Evolutionary conservation across 2,888 invertebrate species (phyloP).

Genomic region (Acleris cristana): DNA sequence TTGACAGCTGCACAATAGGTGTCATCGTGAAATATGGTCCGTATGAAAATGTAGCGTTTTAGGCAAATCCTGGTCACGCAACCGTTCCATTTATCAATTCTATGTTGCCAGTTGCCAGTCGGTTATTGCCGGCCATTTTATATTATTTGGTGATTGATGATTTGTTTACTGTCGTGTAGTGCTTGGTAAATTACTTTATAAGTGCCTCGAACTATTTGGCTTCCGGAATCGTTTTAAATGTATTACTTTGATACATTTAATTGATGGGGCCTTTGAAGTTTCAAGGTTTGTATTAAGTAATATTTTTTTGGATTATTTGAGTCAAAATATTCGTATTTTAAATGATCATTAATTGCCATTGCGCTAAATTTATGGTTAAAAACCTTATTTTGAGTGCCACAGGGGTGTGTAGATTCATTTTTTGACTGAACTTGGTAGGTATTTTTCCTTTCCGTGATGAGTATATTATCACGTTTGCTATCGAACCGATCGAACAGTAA

Average conservation of each 20-base stretch:
- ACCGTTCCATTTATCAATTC: slow-evolving; percentile 28
- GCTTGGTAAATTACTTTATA: background rate
- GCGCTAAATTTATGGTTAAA: too few relatives aligned
- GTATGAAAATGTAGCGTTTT: slow-evolving; percentile 9
- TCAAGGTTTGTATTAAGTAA: background rate
- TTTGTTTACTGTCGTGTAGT: background rate
- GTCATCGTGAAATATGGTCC: slow-evolving; percentile 15
- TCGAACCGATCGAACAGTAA: too few relatives aligned
- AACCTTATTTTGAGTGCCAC: too few relatives aligned
- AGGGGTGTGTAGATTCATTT: too few relatives aligned
- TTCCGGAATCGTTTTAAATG: background rate
- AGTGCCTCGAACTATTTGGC: background rate
- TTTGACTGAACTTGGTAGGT: too few relatives aligned
- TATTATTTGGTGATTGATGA: background rate
- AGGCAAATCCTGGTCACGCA: slow-evolving; percentile 22
- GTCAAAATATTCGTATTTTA: too few relatives aligned
- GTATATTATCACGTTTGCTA: too few relatives aligned
- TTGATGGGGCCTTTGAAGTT: background rate
- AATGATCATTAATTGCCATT: too few relatives aligned
- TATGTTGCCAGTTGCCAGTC: slow-evolving; percentile 22
- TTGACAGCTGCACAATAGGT: background rate
- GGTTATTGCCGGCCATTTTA: slow-evolving; percentile 14
- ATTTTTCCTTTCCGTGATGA: too few relatives aligned
- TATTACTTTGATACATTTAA: background rate
- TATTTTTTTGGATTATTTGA: too few relatives aligned